These are phyloP conservation scores for Leucopsar rothschildi DNA, from an alignment of 2,113 vertebrate species.

Conservation along the genomic window DNA sequence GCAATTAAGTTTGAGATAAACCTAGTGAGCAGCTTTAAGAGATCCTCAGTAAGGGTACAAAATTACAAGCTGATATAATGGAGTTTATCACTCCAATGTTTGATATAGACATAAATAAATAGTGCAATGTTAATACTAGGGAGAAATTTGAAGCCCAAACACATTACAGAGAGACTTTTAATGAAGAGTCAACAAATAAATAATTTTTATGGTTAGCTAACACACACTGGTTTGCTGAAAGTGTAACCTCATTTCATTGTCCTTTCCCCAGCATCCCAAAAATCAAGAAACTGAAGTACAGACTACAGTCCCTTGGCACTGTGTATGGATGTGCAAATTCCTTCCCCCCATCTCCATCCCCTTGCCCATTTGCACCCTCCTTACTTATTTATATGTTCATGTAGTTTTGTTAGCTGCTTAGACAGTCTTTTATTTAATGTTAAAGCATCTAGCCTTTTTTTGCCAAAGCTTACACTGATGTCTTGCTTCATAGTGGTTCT, in stretches of 20 bases:
- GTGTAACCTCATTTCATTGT: not conserved
- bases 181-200: not conserved
- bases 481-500: not conserved
- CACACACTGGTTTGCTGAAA: slow-evolving; percentile 6
- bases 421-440: not conserved
- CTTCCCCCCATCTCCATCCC: slow-evolving; percentile 67
- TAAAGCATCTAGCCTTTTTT: not conserved
- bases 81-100: not conserved
- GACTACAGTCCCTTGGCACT: not conserved
- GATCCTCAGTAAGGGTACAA: slow-evolving; percentile 1
- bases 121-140: slow-evolving; percentile 21
- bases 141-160: slow-evolving; percentile 23
- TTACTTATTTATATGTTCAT: not conserved
- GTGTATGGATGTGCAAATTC: slow-evolving; percentile 1
- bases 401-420: not conserved
- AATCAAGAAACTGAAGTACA: not conserved
- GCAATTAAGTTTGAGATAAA: not conserved
- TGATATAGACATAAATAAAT: not conserved
- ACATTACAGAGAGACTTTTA: slow-evolving; percentile 29
- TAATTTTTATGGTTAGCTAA: not conserved
- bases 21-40: slow-evolving; percentile 12
- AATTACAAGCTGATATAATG: not conserved
- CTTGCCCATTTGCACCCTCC: slow-evolving; percentile 55
- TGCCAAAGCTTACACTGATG: not conserved
- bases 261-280: not conserved